A percentile compares a stretch with the other conserved stretches of the same genome.
These are phyloP conservation scores for Petrosia ficiformis DNA, from an alignment of 37 sponge, comb jelly and placozoan species.

Conservation along the genomic window DNA sequence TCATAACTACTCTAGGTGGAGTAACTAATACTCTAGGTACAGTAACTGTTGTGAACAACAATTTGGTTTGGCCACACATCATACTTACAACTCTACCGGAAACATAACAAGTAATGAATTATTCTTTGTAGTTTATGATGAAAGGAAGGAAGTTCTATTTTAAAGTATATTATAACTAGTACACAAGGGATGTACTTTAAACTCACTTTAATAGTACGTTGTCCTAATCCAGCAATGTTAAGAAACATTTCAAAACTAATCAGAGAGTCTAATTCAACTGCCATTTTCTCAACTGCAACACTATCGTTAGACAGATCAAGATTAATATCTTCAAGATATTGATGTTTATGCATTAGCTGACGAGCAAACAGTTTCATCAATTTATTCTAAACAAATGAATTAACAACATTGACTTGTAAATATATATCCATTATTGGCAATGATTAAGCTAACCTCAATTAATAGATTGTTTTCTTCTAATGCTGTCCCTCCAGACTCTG, in stretches of 20 bases:
- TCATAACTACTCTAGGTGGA: too few species aligned
- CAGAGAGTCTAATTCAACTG: constrained; percentile 27
- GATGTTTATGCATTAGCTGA: constrained; percentile 64
- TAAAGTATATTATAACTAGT: too few species aligned
- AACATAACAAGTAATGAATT: too few species aligned
- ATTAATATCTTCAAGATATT: constrained; percentile 1
- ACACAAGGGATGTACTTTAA: too few species aligned
- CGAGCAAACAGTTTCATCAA: constrained; percentile 52
- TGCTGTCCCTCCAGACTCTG: not conserved
- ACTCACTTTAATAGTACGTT: constrained; percentile 7
- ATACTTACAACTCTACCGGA: too few species aligned
- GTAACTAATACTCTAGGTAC: too few species aligned
- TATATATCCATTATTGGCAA: not conserved
- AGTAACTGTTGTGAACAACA: too few species aligned
- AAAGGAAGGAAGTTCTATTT: too few species aligned
- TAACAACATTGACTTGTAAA: not conserved
- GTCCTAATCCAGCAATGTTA: constrained; percentile 28
- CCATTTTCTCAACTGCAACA: constrained; percentile 3
- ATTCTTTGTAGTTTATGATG: too few species aligned
- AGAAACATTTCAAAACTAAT: constrained; percentile 45
- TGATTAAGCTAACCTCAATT: constrained; percentile 21
- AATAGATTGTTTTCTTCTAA: constrained; percentile 32
- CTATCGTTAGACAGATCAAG: not conserved
- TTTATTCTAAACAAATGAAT: constrained; percentile 23
- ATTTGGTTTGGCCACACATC: too few species aligned